Base-by-base conservation (phyloP, 1,140 invertebrate genomes). In the Drosophila kurseongensis region DNA sequence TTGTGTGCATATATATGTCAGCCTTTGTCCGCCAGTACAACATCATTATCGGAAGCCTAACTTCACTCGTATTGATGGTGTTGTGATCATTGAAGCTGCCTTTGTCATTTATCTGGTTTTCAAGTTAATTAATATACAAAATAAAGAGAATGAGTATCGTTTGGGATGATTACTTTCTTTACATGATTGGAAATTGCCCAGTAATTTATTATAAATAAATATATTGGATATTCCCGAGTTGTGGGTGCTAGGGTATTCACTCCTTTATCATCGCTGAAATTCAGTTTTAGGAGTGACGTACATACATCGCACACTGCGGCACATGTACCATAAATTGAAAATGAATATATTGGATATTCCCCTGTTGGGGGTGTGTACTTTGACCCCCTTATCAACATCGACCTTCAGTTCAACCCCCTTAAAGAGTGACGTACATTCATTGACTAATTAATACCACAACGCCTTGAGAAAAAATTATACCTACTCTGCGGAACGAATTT, bases 31-130 rank as follows among this genome's bases (percentile, higher is more conserved):
- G 38, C 14, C 41, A 82, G 68, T 79, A 76, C 61, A 80, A 72
- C 61, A 79, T 84, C 77, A 80, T 85, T 86, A 85, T 80, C 77
- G 65, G 44, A 52, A 57, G 58, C 44, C 82, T 62, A 48, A 55
- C 47, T 54, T 66, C 47, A 60, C 38, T 74, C 66, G 47, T 47
- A 44, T 73, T 55, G 73, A 71, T 62, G 65, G 52, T 69, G 54
- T 58, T 56, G 62, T 35, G 38, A 72, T 75, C 27, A 16, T 27
- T 18, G 13, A 9, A 27, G 18, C 62, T 51, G 50, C 40, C 69
- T 56, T 50, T 75, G 45, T 75, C 42, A 63, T 42, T 52, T 72
- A 69, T 57, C 68, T 75, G 52, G 40, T 59, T 75, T 58, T 67
- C 14, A 48, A 67, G 16, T 42, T 58, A 52, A 55, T 75, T 42